These are phyloP conservation scores for Lagocephalus sceleratus DNA, from an alignment of 2,797 vertebrate genomes.

Conservation along the genomic window DNA sequence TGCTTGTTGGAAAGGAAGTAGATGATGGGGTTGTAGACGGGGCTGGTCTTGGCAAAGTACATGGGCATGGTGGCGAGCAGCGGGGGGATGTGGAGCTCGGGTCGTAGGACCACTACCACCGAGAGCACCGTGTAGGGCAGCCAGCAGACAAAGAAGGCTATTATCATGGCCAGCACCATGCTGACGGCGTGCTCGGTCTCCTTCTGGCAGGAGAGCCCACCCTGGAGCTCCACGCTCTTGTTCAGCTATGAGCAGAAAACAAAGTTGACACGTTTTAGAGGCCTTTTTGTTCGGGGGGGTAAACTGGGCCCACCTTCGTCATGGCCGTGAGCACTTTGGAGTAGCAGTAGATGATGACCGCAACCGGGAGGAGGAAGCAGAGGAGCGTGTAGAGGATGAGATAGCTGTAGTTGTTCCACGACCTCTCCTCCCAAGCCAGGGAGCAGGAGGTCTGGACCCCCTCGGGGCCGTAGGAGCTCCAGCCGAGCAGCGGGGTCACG, in stretches of 20 bases:
- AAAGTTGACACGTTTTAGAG: slow-evolving; percentile 27
- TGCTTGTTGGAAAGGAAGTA: slow-evolving; percentile 78
- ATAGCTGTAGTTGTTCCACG: slow-evolving; percentile 73
- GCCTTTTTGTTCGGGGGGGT: slow-evolving; percentile 10
- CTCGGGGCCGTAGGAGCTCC: slow-evolving; percentile 73
- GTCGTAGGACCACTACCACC: slow-evolving; percentile 69
- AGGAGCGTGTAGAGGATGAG: slow-evolving; percentile 68
- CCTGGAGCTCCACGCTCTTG: slow-evolving; percentile 74
- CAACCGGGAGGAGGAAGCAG: slow-evolving; percentile 64
- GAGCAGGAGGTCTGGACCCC: slow-evolving; percentile 74
- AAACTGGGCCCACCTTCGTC: slow-evolving; percentile 54
- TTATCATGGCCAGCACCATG: slow-evolving; percentile 76
- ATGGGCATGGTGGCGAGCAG: slow-evolving; percentile 76
- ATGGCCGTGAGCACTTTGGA: slow-evolving; percentile 59
- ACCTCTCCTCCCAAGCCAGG: slow-evolving; percentile 70
- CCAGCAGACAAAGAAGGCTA: slow-evolving; percentile 77
- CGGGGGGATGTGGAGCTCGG: slow-evolving; percentile 70
- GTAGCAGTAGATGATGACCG: slow-evolving; percentile 73
- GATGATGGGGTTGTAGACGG: slow-evolving; percentile 78
- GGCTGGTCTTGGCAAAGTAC: slow-evolving; percentile 79
- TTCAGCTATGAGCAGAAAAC: slow-evolving; percentile 65
- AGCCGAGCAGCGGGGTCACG: slow-evolving; percentile 58
- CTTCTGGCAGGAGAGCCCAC: slow-evolving; percentile 64
- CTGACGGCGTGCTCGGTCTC: slow-evolving; percentile 67
- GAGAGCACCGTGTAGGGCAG: slow-evolving; percentile 75